Evolutionary conservation across 2,888 invertebrate genomes (phyloP).

Genomic region (Lasioglossum leucozonium): DNA sequence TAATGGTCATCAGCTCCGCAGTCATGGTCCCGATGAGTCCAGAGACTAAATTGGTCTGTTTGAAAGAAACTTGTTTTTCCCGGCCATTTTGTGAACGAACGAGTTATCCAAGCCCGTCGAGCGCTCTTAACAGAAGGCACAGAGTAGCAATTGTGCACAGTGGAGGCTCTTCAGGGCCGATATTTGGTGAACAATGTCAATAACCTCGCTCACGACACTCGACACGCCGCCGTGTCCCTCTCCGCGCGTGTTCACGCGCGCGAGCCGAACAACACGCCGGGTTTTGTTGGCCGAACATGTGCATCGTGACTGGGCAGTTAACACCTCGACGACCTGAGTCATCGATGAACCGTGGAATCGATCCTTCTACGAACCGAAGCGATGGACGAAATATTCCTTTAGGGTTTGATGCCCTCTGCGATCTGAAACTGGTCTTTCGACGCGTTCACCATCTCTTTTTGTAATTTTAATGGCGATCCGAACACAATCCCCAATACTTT

Average conservation of each 20-base stretch:
- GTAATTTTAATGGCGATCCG: neutral
- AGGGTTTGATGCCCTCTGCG: conserved; percentile 14
- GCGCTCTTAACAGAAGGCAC: neutral
- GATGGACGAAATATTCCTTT: conserved; percentile 38
- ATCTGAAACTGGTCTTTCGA: neutral
- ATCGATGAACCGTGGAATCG: conserved; percentile 68
- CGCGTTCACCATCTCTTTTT: neutral
- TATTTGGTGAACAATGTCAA: conserved; percentile 79
- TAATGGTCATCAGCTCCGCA: no score
- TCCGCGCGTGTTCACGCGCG: conserved; percentile 57
- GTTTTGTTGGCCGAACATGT: conserved; percentile 76
- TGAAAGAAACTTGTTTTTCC: neutral
- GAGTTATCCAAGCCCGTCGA: neutral
- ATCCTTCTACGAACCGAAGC: conserved; percentile 48
- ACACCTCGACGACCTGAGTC: conserved; percentile 74
- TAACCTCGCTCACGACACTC: conserved; percentile 73
- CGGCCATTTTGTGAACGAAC: neutral
- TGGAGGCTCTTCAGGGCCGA: conserved; percentile 58
- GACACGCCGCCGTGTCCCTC: conserved; percentile 45
- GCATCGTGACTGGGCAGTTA: conserved; percentile 81
- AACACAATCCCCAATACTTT: neutral
- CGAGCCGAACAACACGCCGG: conserved; percentile 69
- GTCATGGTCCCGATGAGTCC: no score
- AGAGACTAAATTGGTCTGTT: neutral
- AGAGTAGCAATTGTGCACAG: conserved; percentile 4